Conservation (phyloP, 1,140 invertebrate genomes). For the Zaprionus davidi region DNA sequence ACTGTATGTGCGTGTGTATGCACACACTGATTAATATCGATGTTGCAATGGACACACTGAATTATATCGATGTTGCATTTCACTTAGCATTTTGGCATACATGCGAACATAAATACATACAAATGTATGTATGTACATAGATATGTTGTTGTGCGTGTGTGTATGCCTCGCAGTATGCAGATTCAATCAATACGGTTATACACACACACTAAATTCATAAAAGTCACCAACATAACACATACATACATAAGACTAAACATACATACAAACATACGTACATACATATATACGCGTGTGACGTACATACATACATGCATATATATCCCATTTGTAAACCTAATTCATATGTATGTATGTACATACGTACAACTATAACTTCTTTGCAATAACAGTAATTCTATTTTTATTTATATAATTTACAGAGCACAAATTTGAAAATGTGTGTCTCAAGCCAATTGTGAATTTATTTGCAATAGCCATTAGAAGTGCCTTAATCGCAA, state of each 20-base stretch:
- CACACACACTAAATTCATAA: slow-evolving; percentile 9
- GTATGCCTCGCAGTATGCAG: slow-evolving; percentile 8
- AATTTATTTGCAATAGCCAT: slow-evolving; percentile 73
- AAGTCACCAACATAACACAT: not conserved
- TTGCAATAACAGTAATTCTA: slow-evolving; percentile 68
- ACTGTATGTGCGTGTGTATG: slow-evolving; percentile 14
- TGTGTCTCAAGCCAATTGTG: slow-evolving; percentile 75
- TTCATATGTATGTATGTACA: slow-evolving; percentile 14
- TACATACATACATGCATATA: slow-evolving; percentile 20
- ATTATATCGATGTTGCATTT: not conserved
- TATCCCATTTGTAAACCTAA: slow-evolving; percentile 16
- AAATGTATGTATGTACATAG: slow-evolving; percentile 5
- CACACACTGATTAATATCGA: not conserved
- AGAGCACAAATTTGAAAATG: slow-evolving; percentile 76
- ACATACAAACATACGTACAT: slow-evolving; percentile 9
- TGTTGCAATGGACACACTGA: slow-evolving; percentile 3
- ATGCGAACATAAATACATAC: slow-evolving; percentile 7
- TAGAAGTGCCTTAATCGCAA: slow-evolving; percentile 75
- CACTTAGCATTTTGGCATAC: not conserved
- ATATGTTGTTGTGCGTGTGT: not conserved
- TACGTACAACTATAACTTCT: slow-evolving; percentile 27
- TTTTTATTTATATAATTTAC: slow-evolving; percentile 80
- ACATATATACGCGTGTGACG: slow-evolving; percentile 8
- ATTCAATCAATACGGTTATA: slow-evolving; percentile 32
- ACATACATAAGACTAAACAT: not conserved